A percentile compares a stretch with the other conserved stretches of the same genome.
Evolutionary conservation across 2,113 vertebrate species (phyloP).

Genomic region (Porphyrio hochstetteri): DNA sequence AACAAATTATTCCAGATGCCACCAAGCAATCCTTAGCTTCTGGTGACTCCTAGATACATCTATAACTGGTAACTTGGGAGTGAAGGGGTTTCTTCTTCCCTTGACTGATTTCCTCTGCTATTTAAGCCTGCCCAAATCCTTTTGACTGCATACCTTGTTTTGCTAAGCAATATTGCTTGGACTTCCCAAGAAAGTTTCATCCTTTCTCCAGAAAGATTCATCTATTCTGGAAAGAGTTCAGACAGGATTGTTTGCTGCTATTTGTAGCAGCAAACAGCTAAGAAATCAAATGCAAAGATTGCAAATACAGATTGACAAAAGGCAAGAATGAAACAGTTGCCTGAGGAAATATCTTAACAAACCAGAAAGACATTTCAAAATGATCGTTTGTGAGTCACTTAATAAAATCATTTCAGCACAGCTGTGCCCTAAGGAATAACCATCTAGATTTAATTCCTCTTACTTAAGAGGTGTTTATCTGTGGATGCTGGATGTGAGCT

Average conservation of each 20-base stretch:
- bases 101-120: not conserved
- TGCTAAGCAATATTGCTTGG: not conserved
- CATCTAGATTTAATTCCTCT: slow-evolving; percentile 21
- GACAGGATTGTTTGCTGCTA: not conserved
- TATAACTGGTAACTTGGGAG: not conserved
- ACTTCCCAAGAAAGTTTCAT: not conserved
- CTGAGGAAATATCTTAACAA: not conserved
- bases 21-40: not conserved
- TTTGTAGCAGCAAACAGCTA: not conserved
- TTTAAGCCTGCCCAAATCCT: not conserved
- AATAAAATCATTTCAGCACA: slow-evolving; percentile 10
- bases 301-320: not conserved
- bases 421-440: slow-evolving; percentile 19
- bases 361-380: not conserved
- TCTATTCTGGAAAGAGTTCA: not conserved
- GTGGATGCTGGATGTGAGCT: not conserved
- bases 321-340: not conserved
- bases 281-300: not conserved
- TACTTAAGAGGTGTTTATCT: slow-evolving; percentile 23
- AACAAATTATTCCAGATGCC: not conserved
- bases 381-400: slow-evolving; percentile 5
- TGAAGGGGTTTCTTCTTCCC: not conserved
- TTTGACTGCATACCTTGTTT: not conserved
- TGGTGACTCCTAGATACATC: not conserved
- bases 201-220: not conserved